These are phyloP conservation scores for Halcyon chelicuti DNA, from an alignment of 2,797 vertebrate genomes.

Conservation along the genomic window DNA sequence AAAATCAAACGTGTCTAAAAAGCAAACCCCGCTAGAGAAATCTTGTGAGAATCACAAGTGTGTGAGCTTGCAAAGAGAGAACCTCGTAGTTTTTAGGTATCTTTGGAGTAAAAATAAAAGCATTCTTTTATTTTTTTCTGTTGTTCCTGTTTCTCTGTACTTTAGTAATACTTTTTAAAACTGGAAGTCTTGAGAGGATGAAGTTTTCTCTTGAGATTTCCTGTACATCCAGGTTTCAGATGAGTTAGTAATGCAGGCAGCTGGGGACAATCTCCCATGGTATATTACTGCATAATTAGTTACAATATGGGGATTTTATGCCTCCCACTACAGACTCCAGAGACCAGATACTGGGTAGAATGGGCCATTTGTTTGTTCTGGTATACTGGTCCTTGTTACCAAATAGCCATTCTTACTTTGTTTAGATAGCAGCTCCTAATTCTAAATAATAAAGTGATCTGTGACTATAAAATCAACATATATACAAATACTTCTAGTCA, in stretches of 20 bases:
- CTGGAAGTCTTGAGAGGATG: neutral
- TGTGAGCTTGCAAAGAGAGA: neutral
- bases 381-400: constrained; percentile 2
- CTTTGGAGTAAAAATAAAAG: neutral
- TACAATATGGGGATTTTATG: constrained; percentile 65
- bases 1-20: neutral
- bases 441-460: neutral
- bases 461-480: neutral
- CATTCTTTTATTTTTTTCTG: neutral
- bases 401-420: neutral
- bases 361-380: constrained; percentile 45
- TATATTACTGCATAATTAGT: constrained; percentile 61
- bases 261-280: constrained; percentile 49
- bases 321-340: constrained; percentile 52
- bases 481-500: neutral
- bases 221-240: constrained; percentile 49
- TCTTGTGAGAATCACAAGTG: neutral
- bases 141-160: neutral
- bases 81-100: neutral
- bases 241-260: constrained; percentile 53
- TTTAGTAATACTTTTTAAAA: constrained; percentile 35
- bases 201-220: constrained; percentile 48
- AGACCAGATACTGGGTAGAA: constrained; percentile 33
- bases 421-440: neutral
- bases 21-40: neutral